phyloP scores from a whole-genome alignment of 2,113 vertebrate genomes.

The Prunella himalayana region DNA sequence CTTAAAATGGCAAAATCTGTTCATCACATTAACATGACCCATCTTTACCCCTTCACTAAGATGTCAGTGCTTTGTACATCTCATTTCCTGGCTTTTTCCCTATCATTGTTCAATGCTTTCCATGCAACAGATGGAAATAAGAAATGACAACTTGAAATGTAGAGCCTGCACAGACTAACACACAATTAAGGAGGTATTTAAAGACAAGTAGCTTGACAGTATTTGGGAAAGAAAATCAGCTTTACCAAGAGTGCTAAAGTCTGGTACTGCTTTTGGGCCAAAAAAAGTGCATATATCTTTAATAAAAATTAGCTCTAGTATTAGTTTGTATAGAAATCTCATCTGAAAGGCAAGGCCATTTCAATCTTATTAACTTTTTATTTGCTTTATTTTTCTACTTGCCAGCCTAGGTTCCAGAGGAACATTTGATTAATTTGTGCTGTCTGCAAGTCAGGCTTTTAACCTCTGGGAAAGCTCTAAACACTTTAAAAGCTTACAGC shows the following conservation, averaged over 20 bases:
- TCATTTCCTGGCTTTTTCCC: not conserved
- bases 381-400: constrained; percentile 44
- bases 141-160: constrained; percentile 41
- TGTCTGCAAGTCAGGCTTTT: constrained; percentile 41
- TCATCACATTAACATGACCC: not conserved
- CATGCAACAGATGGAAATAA: constrained; percentile 44
- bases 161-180: not conserved
- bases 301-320: constrained; percentile 13
- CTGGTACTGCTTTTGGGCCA: not conserved
- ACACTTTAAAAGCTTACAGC: constrained; percentile 28
- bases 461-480: constrained; percentile 51
- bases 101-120: not conserved
- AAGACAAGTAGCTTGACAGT: constrained; percentile 18
- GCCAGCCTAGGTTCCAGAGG: not conserved
- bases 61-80: not conserved
- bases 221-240: constrained; percentile 5
- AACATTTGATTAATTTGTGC: constrained; percentile 55
- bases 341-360: not conserved
- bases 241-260: not conserved
- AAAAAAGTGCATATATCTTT: not conserved
- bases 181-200: constrained; percentile 45
- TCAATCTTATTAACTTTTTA: constrained; percentile 42
- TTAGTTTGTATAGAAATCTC: constrained; percentile 6
- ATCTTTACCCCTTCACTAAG: not conserved
- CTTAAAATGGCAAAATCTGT: not conserved